Percentiles rank a stretch among this genome's conserved stretches.
Evolutionary conservation across 2,888 invertebrate species (phyloP).

Genomic region (Scrobipalpa atriplicella): DNA sequence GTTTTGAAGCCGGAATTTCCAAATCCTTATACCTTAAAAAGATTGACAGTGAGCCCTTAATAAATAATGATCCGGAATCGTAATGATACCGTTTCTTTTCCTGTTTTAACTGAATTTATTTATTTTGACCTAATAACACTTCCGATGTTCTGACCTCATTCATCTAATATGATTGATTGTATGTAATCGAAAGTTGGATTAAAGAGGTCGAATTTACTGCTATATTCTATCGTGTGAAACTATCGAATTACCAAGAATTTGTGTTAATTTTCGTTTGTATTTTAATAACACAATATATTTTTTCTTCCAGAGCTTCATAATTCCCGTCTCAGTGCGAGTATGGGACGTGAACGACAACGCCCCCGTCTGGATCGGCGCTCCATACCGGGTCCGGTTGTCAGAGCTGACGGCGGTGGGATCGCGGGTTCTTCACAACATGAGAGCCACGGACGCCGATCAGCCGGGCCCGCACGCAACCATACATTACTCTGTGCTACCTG

Average conservation of each 20-base stretch:
- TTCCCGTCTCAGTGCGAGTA: slow-evolving; percentile 92
- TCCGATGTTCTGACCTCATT: too few relatives aligned
- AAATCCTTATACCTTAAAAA: too few relatives aligned
- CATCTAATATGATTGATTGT: too few relatives aligned
- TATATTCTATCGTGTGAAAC: too few relatives aligned
- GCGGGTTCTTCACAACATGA: slow-evolving; percentile 89
- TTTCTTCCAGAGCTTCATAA: slow-evolving; percentile 85
- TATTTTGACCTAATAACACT: neutral
- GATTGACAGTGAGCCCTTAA: too few relatives aligned
- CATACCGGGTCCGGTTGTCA: slow-evolving; percentile 91
- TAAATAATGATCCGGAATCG: neutral
- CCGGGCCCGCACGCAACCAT: slow-evolving; percentile 94
- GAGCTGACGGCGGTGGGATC: slow-evolving; percentile 89
- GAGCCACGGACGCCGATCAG: slow-evolving; percentile 93
- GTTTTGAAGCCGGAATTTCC: too few relatives aligned
- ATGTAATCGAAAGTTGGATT: too few relatives aligned
- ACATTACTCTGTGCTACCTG: slow-evolving; percentile 91
- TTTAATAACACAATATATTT: too few relatives aligned
- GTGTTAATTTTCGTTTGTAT: too few relatives aligned
- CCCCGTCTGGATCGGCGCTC: slow-evolving; percentile 91
- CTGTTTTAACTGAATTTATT: neutral
- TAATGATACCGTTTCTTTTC: neutral
- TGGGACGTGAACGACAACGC: slow-evolving; percentile 97
- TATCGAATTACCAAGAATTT: too few relatives aligned
- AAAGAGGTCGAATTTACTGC: too few relatives aligned